A percentile compares a stretch with the other conserved stretches of the same genome.
Conservation (phyloP, 37 sponge, comb jelly and placozoan genomes). For the Geodia barretti region DNA sequence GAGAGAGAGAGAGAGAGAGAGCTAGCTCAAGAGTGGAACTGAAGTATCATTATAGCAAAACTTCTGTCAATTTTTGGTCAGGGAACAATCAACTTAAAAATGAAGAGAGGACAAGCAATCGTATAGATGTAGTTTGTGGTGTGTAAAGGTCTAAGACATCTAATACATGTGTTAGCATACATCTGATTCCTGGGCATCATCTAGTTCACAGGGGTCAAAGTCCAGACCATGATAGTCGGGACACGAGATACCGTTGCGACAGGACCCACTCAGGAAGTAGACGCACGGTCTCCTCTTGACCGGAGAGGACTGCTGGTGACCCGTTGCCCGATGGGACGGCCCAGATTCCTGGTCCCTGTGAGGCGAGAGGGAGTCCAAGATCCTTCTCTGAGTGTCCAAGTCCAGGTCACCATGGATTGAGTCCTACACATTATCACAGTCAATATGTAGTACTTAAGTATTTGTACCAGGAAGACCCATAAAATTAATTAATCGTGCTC, state of each 20-base stretch:
- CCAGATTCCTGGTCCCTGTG: not conserved
- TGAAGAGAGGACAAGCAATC: no score
- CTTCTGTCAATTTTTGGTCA: no score
- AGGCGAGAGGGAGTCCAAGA: conserved; percentile 16
- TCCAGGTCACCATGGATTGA: conserved; percentile 50
- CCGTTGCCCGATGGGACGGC: not conserved
- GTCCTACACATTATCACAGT: not conserved
- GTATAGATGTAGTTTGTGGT: not conserved
- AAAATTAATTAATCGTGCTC: no score
- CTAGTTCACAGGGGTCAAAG: not conserved
- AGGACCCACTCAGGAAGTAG: conserved; percentile 51
- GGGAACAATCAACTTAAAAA: no score
- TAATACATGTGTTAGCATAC: not conserved
- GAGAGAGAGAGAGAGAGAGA: conserved; percentile 2
- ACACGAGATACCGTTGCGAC: conserved; percentile 36
- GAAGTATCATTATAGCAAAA: no score
- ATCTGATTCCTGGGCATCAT: not conserved
- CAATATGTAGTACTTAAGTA: not conserved
- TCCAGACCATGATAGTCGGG: conserved; percentile 43
- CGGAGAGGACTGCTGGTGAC: not conserved
- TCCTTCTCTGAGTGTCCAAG: conserved; percentile 34
- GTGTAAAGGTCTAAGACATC: no score
- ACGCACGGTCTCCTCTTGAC: conserved; percentile 36
- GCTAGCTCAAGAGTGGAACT: not conserved
- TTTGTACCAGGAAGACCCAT: no score